Percentiles rank a stretch among this genome's conserved stretches.
phyloP scores from a whole-genome alignment of 2,797 vertebrate genomes.

The Gymnothorax javanicus region DNA sequence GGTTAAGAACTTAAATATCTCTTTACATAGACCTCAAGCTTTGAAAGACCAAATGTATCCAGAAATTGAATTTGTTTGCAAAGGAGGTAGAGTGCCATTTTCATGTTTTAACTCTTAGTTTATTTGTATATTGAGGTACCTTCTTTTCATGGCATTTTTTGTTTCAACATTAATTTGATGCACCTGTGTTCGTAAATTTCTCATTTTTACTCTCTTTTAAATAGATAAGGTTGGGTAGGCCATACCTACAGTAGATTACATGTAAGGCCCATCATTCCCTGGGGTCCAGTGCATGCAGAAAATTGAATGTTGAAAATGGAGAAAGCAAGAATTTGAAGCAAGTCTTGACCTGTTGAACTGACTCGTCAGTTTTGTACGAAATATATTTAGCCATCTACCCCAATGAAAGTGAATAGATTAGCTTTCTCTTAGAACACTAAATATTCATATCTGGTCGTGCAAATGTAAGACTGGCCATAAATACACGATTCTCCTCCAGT shows the following conservation, averaged over 20 bases:
- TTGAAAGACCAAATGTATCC: neutral
- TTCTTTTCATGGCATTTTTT: no score
- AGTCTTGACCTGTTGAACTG: neutral
- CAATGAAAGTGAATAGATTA: neutral
- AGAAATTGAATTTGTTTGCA: neutral
- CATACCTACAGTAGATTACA: no score
- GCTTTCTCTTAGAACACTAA: neutral
- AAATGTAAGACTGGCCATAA: neutral
- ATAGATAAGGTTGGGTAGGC: no score
- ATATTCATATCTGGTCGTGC: neutral
- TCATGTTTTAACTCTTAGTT: no score
- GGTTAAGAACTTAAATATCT: neutral
- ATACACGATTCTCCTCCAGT: neutral
- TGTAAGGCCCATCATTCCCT: no score
- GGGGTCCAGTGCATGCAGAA: no score
- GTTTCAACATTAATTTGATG: no score
- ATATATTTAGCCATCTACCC: neutral
- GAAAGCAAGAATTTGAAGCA: no score
- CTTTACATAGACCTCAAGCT: neutral
- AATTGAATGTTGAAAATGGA: no score
- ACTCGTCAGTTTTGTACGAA: neutral
- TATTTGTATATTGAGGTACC: no score
- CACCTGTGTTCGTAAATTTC: no score
- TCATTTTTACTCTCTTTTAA: no score
- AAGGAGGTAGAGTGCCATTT: neutral